Conservation (phyloP, 2,113 vertebrate species). For the Eretmochelys imbricata region DNA sequence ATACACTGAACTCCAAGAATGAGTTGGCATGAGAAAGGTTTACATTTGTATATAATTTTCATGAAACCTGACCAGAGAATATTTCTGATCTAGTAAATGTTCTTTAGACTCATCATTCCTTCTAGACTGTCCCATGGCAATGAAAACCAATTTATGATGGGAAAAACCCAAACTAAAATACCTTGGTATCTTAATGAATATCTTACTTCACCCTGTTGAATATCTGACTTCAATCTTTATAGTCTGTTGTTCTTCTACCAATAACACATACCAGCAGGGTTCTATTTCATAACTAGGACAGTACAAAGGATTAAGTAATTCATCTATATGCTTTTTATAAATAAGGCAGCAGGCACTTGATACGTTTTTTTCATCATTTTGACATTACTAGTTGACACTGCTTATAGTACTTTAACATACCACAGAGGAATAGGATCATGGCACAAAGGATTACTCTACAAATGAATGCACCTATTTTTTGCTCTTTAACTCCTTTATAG, state of each 20-base stretch:
- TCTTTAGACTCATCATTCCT: constrained; percentile 21
- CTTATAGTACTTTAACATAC: not conserved
- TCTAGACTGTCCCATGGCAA: constrained; percentile 30
- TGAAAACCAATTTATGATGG: constrained; percentile 19
- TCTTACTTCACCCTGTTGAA: constrained; percentile 14
- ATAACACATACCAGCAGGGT: constrained; percentile 19
- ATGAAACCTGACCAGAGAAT: not conserved
- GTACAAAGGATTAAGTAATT: constrained; percentile 28
- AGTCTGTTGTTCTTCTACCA: constrained; percentile 49
- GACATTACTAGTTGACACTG: not conserved
- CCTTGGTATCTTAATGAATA: not conserved
- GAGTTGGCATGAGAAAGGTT: not conserved
- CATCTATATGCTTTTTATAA: not conserved
- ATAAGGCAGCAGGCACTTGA: not conserved
- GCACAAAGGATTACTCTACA: not conserved
- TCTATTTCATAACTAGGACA: constrained; percentile 25
- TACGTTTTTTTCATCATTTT: not conserved
- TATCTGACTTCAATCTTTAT: constrained; percentile 54
- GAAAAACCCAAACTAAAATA: constrained; percentile 45
- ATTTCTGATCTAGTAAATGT: not conserved
- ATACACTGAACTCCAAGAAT: not conserved
- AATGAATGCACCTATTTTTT: not conserved
- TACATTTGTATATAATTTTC: constrained; percentile 22
- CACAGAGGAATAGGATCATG: not conserved
- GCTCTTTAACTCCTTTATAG: not conserved